These are phyloP conservation scores for Notarius quadriscutis DNA, from an alignment of 2,113 vertebrate genomes.

Conservation along the genomic window DNA sequence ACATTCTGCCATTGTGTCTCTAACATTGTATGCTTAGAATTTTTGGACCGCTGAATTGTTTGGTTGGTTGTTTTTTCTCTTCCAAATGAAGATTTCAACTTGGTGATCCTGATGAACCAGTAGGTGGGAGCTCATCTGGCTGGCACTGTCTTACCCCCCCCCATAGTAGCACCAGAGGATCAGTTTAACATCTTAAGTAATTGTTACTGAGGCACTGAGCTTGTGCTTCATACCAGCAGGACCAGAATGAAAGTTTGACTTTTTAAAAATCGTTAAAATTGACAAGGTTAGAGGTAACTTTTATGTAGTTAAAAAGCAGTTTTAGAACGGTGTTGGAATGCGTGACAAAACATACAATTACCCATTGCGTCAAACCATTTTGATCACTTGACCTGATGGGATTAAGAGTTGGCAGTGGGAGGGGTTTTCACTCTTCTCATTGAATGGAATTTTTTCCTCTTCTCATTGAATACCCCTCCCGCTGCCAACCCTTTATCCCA, in stretches of 20 bases:
- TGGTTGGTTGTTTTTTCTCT: not conserved
- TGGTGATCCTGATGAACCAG: not conserved
- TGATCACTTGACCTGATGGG: too few species aligned
- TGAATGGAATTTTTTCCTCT: too few species aligned
- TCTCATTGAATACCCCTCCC: too few species aligned
- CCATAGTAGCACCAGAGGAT: not conserved
- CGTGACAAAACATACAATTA: too few species aligned
- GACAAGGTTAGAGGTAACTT: too few species aligned
- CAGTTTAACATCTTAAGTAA: conserved; percentile 25
- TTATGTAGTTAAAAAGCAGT: too few species aligned
- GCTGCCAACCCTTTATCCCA: too few species aligned
- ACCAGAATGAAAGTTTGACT: not conserved
- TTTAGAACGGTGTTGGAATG: too few species aligned
- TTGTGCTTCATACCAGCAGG: conserved; percentile 6
- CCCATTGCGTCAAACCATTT: too few species aligned
- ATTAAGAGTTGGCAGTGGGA: too few species aligned
- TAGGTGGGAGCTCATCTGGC: not conserved
- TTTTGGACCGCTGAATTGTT: not conserved
- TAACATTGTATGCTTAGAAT: not conserved
- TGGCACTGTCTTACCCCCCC: not conserved
- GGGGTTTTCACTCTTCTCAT: too few species aligned
- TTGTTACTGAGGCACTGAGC: not conserved
- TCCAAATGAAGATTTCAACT: not conserved
- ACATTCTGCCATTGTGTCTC: not conserved
- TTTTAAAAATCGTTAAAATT: not conserved